Evolutionary conservation across 2,888 invertebrate species (phyloP), one percentile per base, ranked within the genome.

Genomic region (Lasioglossum marginatum): DNA sequence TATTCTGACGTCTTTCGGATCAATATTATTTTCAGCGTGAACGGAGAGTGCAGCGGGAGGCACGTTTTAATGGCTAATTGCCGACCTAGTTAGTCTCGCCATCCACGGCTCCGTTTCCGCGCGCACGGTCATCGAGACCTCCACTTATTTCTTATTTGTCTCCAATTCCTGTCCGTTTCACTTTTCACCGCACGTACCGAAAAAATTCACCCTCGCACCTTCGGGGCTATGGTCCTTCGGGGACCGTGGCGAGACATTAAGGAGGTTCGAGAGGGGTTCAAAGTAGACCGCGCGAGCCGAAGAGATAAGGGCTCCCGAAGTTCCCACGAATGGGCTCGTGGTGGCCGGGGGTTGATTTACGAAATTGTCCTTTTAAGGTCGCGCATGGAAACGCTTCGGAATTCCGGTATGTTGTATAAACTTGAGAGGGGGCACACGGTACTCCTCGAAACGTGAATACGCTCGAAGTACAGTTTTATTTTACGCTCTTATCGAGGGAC

Each of bases 161-260:
- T 27, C 34, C 31, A 48, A 37, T 71, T 52, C 31, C 77, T 75
- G 52, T 70, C 76, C 66, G 79, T 86, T 88, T 88, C 88, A 81
- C 82, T 88, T 88, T 88, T 88, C 86, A 80, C 72, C 75, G 84
- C 82, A 83, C 80, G 81, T 81, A 87, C n/a, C 72, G 74, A 68
- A 78, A 79, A 85, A 84, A 80, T 85, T 85, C 79, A 77, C 85
- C 85, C 85, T 85, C 85, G 84, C 84, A 37, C 48, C 77, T 74
- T 63, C 34, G 52, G 70, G 52, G 45, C 52, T 70, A 85, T 34
- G 48, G 66, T 76, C 57, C 81, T 85, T 78, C 76, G 6, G 86
- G 85, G 86, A 85, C 72, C 75, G 37, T 52, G 43, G 31, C 16
- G 52, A 63, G 52, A 72, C 66, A 76, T 60, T 73, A 68, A 77